Percentiles rank a stretch among this genome's conserved stretches.
phyloP scores from a whole-genome alignment of 2,113 vertebrate species.

The Colaptes auratus region DNA sequence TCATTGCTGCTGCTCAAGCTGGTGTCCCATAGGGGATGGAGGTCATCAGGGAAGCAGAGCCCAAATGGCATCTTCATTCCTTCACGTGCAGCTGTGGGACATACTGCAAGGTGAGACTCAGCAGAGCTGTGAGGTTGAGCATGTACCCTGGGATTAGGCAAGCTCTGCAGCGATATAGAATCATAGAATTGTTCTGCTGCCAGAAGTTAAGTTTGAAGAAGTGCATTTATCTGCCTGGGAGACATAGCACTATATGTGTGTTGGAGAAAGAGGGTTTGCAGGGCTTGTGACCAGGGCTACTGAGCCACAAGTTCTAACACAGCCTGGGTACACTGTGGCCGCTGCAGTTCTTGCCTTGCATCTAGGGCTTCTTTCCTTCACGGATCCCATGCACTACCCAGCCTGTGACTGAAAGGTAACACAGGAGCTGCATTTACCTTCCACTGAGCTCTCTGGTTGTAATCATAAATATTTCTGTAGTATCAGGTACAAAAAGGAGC shows the following conservation, averaged over 20 bases:
- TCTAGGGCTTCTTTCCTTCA: not conserved
- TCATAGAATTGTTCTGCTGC: not conserved
- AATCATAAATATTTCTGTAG: not conserved
- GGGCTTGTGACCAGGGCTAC: not conserved
- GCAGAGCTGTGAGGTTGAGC: not conserved
- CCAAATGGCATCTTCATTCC: not conserved
- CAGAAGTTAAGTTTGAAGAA: not conserved
- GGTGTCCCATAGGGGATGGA: not conserved
- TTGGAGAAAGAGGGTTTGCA: not conserved
- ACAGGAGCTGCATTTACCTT: not conserved
- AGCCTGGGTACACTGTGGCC: not conserved
- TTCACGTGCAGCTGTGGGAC: rapidly evolving
- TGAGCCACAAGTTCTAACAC: rapidly evolving
- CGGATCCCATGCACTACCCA: not conserved
- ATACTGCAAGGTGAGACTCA: rapidly evolving
- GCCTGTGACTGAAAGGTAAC: not conserved
- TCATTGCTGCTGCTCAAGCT: not conserved
- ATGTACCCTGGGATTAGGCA: not conserved
- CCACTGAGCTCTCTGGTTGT: not conserved
- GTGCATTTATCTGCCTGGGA: not conserved
- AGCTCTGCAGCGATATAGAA: not conserved
- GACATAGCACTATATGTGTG: not conserved
- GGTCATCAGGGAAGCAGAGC: not conserved
- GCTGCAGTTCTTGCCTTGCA: not conserved
- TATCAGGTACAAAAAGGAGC: not conserved